Evolutionary conservation across 2,888 invertebrate genomes (phyloP).

Genomic region (Hypena proboscidalis): DNA sequence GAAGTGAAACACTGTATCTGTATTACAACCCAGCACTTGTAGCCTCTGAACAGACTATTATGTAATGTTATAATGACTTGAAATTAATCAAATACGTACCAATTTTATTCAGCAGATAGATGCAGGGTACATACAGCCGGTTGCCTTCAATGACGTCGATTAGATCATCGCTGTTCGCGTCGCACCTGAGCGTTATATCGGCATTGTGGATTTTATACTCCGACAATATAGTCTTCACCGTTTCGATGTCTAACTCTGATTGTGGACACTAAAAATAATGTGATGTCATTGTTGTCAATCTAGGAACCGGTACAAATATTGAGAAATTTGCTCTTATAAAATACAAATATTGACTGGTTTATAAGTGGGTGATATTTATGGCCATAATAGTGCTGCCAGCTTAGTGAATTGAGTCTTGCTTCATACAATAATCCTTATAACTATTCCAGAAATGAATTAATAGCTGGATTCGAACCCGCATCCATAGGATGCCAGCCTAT

Average conservation of each 20-base stretch:
- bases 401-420: too few relatives aligned
- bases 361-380: too few relatives aligned
- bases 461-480: too few relatives aligned
- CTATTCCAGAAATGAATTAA: too few relatives aligned
- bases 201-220: constrained; percentile 99
- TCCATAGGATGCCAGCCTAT: too few relatives aligned
- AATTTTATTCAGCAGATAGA: constrained; percentile 99
- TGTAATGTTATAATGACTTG: neutral
- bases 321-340: too few relatives aligned
- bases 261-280: constrained; percentile 88
- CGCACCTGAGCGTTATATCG: constrained; percentile 96
- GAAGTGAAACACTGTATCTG: too few relatives aligned
- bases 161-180: constrained; percentile 98
- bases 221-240: constrained; percentile 97
- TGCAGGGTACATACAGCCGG: constrained; percentile 98
- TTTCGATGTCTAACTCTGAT: constrained; percentile 96
- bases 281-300: neutral
- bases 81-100: constrained; percentile 79
- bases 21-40: too few relatives aligned
- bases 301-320: neutral
- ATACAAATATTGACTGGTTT: too few relatives aligned
- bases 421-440: too few relatives aligned
- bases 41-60: too few relatives aligned
- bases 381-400: too few relatives aligned
- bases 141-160: constrained; percentile 99